Conservation (phyloP, 2,888 invertebrate genomes). For the Troides helena region DNA sequence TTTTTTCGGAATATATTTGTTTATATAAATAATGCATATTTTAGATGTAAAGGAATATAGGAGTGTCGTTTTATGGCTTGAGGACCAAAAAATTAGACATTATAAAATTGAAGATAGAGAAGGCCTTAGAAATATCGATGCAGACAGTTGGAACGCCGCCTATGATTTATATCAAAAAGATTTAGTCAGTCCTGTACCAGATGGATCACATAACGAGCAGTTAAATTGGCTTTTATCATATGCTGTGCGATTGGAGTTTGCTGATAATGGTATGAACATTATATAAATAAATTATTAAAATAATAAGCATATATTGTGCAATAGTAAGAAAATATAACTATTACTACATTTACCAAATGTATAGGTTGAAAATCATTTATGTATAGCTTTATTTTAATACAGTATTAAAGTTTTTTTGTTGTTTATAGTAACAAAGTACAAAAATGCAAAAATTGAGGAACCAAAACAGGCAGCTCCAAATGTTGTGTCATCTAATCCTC, state of each 20-base stretch:
- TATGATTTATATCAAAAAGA: constrained; percentile 88
- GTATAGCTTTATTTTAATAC: background rate
- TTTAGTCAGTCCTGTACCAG: constrained; percentile 85
- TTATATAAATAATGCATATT: constrained; percentile 38
- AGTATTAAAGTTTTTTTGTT: constrained; percentile 18
- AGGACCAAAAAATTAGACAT: constrained; percentile 94
- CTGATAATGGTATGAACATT: constrained; percentile 83
- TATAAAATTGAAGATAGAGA: constrained; percentile 91
- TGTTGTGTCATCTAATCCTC: constrained; percentile 88
- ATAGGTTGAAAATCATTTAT: too few relatives aligned
- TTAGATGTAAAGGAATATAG: constrained; percentile 90
- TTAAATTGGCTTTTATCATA: constrained; percentile 92
- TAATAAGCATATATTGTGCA: background rate
- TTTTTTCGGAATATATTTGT: constrained; percentile 4
- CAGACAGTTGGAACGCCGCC: constrained; percentile 85
- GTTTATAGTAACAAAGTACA: constrained; percentile 83
- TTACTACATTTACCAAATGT: too few relatives aligned
- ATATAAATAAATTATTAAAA: constrained; percentile 5
- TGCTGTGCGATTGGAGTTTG: constrained; percentile 91
- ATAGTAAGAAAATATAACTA: too few relatives aligned
- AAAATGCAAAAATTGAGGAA: constrained; percentile 82
- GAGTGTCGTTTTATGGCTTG: constrained; percentile 92
- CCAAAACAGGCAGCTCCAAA: constrained; percentile 83
- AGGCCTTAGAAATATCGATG: constrained; percentile 84
- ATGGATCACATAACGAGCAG: constrained; percentile 82